A percentile compares a stretch with the other conserved stretches of the same genome.
These are phyloP conservation scores for Apodemus speciosus DNA, from an alignment of 2,113 vertebrate genomes.

Conservation along the genomic window DNA sequence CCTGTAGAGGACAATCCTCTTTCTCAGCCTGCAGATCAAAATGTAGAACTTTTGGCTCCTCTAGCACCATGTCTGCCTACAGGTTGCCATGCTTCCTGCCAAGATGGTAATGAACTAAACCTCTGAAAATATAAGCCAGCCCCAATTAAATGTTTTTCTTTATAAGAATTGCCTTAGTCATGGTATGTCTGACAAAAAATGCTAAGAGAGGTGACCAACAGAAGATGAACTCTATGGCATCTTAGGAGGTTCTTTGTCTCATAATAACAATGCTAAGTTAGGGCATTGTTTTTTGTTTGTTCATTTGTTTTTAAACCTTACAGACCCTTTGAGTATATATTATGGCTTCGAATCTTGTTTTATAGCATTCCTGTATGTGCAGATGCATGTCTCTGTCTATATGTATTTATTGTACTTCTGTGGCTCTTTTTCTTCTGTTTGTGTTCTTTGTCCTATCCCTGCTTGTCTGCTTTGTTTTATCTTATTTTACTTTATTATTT, in stretches of 20 bases:
- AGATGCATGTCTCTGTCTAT: background rate
- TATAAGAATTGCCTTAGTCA: too few species aligned
- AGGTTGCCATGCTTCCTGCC: too few species aligned
- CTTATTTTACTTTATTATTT: background rate
- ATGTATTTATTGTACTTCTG: too few species aligned
- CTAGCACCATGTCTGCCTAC: too few species aligned
- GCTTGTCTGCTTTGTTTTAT: background rate
- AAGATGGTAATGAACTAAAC: too few species aligned
- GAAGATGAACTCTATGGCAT: background rate
- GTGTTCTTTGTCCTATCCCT: background rate
- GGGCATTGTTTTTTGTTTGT: background rate
- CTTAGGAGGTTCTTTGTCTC: background rate
- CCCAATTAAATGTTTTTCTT: too few species aligned
- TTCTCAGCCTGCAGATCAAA: too few species aligned
- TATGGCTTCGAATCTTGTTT: background rate
- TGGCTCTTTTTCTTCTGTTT: too few species aligned
- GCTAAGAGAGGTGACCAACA: background rate
- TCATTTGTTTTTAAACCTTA: background rate
- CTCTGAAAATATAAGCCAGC: too few species aligned
- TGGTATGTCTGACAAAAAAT: too few species aligned
- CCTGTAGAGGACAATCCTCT: too few species aligned
- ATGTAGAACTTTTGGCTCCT: too few species aligned
- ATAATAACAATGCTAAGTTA: background rate
- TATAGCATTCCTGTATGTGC: background rate
- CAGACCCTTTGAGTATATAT: background rate